Conservation (phyloP, 1,140 invertebrate genomes). For the Lutraria rhynchaena region DNA sequence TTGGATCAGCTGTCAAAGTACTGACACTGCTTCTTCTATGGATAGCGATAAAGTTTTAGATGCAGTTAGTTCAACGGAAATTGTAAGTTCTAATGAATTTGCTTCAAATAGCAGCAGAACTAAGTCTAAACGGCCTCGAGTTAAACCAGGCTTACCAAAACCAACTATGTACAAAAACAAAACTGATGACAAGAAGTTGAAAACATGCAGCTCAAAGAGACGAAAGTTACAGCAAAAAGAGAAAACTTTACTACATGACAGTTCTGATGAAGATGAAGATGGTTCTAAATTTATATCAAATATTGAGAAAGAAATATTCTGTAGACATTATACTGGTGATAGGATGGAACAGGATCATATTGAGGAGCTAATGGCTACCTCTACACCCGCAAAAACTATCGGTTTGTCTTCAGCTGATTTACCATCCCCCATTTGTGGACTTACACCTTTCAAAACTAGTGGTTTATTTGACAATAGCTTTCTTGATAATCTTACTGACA, state of each 20-base stretch:
- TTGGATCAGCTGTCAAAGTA: slow-evolving; percentile 52
- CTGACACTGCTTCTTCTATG: slow-evolving; percentile 33
- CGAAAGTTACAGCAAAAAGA: slow-evolving; percentile 45
- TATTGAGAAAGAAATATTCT: slow-evolving; percentile 55
- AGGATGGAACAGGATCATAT: slow-evolving; percentile 2
- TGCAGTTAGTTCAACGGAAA: slow-evolving; percentile 34
- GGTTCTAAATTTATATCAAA: slow-evolving; percentile 51
- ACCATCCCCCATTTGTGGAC: slow-evolving; percentile 56
- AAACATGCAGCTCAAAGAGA: slow-evolving; percentile 40
- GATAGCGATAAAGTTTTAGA: slow-evolving; percentile 43
- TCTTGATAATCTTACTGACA: slow-evolving; percentile 59
- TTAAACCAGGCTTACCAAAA: slow-evolving; percentile 60
- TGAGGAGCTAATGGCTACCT: slow-evolving; percentile 48
- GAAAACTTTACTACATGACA: slow-evolving; percentile 40
- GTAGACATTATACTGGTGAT: slow-evolving; percentile 11
- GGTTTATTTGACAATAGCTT: slow-evolving; percentile 62
- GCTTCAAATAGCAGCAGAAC: slow-evolving; percentile 1
- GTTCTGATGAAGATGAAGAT: slow-evolving; percentile 59
- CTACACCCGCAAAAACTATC: slow-evolving; percentile 52
- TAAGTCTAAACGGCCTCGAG: slow-evolving; percentile 46
- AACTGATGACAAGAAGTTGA: slow-evolving; percentile 27
- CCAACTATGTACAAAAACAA: slow-evolving; percentile 59
- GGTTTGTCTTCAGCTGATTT: slow-evolving; percentile 16
- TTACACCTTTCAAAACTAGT: slow-evolving; percentile 50
- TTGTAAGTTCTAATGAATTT: slow-evolving; percentile 47